These are phyloP conservation scores for Antigone vipio DNA, from an alignment of 2,113 vertebrate genomes.

Conservation along the genomic window DNA sequence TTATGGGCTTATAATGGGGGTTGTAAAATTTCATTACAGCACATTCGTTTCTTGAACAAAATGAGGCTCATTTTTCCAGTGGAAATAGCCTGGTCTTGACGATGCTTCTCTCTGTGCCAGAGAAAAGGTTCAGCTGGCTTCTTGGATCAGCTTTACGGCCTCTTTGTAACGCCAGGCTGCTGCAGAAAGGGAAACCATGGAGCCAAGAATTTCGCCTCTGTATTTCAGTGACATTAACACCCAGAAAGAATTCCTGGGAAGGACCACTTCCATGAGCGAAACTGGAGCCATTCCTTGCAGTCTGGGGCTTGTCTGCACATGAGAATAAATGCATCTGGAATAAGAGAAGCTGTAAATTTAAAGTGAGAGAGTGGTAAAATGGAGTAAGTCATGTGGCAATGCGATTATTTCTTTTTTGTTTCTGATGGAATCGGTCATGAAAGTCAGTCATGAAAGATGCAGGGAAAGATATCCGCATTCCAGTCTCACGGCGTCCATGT, in stretches of 20 bases:
- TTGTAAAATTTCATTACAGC: conserved; percentile 53
- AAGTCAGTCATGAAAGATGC: not conserved
- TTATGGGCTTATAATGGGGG: conserved; percentile 28
- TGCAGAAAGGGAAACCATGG: not conserved
- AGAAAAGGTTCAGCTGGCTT: conserved; percentile 57
- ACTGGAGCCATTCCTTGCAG: not conserved
- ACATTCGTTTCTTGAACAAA: conserved; percentile 38
- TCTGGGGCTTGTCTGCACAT: conserved; percentile 35
- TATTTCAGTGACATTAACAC: conserved; percentile 54
- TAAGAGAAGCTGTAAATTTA: not conserved
- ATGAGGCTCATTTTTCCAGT: conserved; percentile 56
- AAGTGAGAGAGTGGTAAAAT: not conserved
- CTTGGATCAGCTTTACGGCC: not conserved
- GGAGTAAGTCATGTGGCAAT: not conserved
- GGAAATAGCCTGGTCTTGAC: conserved; percentile 34
- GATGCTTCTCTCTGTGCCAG: not conserved
- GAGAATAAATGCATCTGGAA: not conserved
- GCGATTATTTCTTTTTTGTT: not conserved
- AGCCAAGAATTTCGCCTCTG: conserved; percentile 52
- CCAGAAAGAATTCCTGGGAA: conserved; percentile 57
- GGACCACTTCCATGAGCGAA: conserved; percentile 8
- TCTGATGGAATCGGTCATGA: not conserved
- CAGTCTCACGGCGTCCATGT: not conserved
- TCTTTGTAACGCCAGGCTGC: not conserved
- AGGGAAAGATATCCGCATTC: not conserved